These are phyloP conservation scores for Apis laboriosa DNA, from an alignment of 1,140 invertebrate genomes.

Conservation along the genomic window DNA sequence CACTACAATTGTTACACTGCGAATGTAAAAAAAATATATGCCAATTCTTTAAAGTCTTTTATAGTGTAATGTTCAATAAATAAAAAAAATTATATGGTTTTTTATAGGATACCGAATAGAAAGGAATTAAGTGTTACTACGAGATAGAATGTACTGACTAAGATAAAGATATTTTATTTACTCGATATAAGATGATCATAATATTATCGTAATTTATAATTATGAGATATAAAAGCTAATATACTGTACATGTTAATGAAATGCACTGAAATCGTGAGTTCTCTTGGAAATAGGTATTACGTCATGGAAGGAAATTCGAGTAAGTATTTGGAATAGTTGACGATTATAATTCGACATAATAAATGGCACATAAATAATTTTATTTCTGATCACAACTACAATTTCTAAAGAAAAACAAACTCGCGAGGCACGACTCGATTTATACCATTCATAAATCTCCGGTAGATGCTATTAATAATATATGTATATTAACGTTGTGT, in stretches of 20 bases:
- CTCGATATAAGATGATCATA: conserved; percentile 71
- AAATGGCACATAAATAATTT: conserved; percentile 75
- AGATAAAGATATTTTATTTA: conserved; percentile 69
- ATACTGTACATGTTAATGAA: conserved; percentile 59
- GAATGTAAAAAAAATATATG: not conserved
- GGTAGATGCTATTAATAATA: conserved; percentile 9
- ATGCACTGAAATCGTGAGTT: conserved; percentile 19
- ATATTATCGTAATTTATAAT: conserved; percentile 68
- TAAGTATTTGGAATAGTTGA: conserved; percentile 53
- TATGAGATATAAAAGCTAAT: conserved; percentile 73
- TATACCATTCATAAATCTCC: conserved; percentile 6
- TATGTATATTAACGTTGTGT: conserved; percentile 41
- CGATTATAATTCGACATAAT: conserved; percentile 66
- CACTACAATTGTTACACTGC: not conserved
- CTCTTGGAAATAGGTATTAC: conserved; percentile 25
- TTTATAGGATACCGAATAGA: not conserved
- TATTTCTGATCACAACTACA: conserved; percentile 51
- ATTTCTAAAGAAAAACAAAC: conserved; percentile 33
- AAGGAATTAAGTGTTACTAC: not conserved
- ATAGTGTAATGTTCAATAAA: not conserved
- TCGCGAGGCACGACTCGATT: conserved; percentile 8
- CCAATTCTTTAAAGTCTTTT: not conserved
- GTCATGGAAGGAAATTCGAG: conserved; percentile 54
- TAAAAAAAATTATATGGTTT: not conserved
- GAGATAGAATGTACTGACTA: conserved; percentile 29